A percentile compares a stretch with the other conserved stretches of the same genome.
phyloP scores from a whole-genome alignment of 2,113 vertebrate genomes.

The Cynopterus brachyotis region DNA sequence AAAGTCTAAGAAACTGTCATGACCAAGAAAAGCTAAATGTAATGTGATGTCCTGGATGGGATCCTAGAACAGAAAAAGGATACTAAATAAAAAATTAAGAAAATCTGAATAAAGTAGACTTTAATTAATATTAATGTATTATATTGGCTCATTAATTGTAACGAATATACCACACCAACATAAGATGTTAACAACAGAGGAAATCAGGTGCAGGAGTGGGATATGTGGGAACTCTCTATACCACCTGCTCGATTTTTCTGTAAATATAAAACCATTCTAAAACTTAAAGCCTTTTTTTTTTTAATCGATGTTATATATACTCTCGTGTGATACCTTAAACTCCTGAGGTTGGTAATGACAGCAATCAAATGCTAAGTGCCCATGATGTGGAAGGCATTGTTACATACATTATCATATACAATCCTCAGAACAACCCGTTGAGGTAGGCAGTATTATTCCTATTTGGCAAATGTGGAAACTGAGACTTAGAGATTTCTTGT shows the following conservation, averaged over 20 bases:
- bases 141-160: background rate
- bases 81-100: background rate
- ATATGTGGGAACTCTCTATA: background rate
- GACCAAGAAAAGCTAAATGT: background rate
- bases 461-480: background rate
- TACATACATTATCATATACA: too few species aligned
- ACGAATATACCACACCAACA: background rate
- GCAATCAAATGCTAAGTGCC: background rate
- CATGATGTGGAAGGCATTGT: background rate
- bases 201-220: background rate
- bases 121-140: background rate
- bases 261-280: background rate
- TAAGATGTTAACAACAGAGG: background rate
- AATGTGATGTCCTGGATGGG: background rate
- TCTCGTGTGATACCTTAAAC: background rate
- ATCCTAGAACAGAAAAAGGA: background rate
- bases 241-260: background rate
- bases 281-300: background rate
- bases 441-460: background rate
- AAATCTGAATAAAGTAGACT: background rate
- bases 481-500: background rate
- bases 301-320: background rate
- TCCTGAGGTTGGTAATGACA: background rate
- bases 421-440: background rate
- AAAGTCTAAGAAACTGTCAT: background rate